These are phyloP conservation scores for Saccostrea glomerata DNA, from an alignment of 1,140 invertebrate species.

Conservation along the genomic window DNA sequence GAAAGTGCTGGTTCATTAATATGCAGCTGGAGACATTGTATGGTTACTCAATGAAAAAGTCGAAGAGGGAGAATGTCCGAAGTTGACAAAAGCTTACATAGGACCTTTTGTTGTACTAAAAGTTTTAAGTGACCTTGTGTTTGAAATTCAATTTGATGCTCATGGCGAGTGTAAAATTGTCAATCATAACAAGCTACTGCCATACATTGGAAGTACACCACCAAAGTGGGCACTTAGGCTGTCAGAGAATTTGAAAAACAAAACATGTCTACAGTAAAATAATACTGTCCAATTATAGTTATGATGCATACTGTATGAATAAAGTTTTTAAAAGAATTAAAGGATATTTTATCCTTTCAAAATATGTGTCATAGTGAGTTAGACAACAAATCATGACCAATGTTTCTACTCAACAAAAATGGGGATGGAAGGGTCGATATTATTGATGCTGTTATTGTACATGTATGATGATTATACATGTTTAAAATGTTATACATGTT, in stretches of 20 bases:
- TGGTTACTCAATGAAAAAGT: slow-evolving; percentile 28
- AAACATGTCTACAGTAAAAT: neutral
- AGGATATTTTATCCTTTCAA: neutral
- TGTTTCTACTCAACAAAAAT: neutral
- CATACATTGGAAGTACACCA: neutral
- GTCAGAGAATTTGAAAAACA: neutral
- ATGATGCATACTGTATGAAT: neutral
- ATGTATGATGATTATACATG: neutral
- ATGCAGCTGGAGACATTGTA: slow-evolving; percentile 12
- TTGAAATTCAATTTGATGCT: neutral
- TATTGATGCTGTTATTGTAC: neutral
- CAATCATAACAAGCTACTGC: neutral
- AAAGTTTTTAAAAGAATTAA: neutral
- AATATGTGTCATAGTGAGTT: neutral
- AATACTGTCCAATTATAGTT: neutral
- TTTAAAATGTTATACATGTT: too few species aligned
- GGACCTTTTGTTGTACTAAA: neutral
- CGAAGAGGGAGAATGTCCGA: slow-evolving; percentile 19
- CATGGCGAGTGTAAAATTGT: neutral
- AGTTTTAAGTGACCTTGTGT: slow-evolving; percentile 1
- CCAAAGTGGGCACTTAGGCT: neutral
- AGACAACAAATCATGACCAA: neutral
- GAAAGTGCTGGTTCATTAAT: neutral
- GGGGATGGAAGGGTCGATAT: too few species aligned
- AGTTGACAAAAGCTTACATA: neutral